Evolutionary conservation across 1,140 invertebrate genomes (phyloP).

Genomic region (Bursaphelenchus mucronatus): DNA sequence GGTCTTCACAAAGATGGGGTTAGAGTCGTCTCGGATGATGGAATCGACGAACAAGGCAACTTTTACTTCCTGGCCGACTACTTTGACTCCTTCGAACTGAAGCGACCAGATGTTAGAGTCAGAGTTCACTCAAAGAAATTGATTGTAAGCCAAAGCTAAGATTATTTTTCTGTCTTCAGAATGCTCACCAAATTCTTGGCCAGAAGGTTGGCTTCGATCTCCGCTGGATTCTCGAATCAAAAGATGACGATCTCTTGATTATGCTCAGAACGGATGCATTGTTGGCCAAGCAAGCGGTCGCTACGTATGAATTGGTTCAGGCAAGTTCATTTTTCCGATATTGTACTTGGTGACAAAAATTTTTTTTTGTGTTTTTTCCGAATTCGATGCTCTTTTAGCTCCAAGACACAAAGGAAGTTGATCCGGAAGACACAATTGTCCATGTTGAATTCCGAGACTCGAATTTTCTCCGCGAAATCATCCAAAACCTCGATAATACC

Average conservation of each 20-base stretch:
- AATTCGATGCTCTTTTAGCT: neutral
- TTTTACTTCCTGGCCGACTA: constrained; percentile 14
- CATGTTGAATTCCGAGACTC: constrained; percentile 2
- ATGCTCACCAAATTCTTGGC: constrained; percentile 4
- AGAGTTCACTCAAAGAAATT: constrained; percentile 1
- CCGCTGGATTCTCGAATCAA: neutral
- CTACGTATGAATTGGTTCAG: constrained; percentile 4
- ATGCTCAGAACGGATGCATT: neutral
- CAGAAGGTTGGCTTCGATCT: neutral
- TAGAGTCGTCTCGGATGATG: neutral
- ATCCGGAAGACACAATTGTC: neutral
- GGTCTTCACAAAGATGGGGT: neutral
- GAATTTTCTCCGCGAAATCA: neutral
- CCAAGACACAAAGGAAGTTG: neutral
- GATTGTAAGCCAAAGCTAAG: neutral
- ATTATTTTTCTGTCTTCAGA: constrained; percentile 8
- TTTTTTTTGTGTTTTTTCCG: constrained; percentile 6
- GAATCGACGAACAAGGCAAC: constrained; percentile 13
- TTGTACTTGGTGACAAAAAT: neutral
- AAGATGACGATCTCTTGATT: constrained; percentile 5
- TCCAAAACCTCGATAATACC: neutral
- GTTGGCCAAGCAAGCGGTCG: neutral
- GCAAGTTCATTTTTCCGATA: neutral
- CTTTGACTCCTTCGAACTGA: neutral
- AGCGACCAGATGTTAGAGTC: neutral